These are phyloP conservation scores for Plecotus auritus DNA, from an alignment of 2,113 vertebrate genomes.

Conservation along the genomic window DNA sequence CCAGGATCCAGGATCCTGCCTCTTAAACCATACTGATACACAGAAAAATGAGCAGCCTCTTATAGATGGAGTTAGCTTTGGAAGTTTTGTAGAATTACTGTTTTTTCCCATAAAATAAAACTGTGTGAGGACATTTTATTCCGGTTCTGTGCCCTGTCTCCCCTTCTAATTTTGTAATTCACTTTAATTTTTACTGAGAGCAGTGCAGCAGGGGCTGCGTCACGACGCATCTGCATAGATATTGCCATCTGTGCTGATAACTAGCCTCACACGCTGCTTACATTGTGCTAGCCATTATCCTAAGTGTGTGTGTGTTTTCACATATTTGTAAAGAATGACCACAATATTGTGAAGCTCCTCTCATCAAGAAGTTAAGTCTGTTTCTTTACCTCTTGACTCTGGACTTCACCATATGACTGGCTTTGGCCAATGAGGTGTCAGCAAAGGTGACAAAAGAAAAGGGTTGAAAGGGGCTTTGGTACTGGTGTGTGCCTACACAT, in stretches of 20 bases:
- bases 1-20: not conserved
- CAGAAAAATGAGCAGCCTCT: not conserved
- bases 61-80: not conserved
- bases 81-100: not conserved
- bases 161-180: not conserved
- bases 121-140: not conserved
- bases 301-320: not conserved
- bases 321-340: not conserved
- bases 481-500: not conserved
- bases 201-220: not conserved
- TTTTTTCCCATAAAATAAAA: not conserved
- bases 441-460: not conserved
- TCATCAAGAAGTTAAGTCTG: not conserved
- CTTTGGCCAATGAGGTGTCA: not conserved
- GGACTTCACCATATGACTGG: not conserved
- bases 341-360: not conserved
- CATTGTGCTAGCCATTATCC: not conserved
- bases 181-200: not conserved
- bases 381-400: not conserved
- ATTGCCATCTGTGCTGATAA: not conserved
- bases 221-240: not conserved
- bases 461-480: not conserved
- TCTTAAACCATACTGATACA: not conserved
- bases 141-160: not conserved
- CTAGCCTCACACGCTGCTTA: not conserved